A percentile compares a stretch with the other conserved stretches of the same genome.
These are phyloP conservation scores for Neolamprologus caudopunctatus DNA, from an alignment of 2,113 vertebrate species.

Conservation along the genomic window DNA sequence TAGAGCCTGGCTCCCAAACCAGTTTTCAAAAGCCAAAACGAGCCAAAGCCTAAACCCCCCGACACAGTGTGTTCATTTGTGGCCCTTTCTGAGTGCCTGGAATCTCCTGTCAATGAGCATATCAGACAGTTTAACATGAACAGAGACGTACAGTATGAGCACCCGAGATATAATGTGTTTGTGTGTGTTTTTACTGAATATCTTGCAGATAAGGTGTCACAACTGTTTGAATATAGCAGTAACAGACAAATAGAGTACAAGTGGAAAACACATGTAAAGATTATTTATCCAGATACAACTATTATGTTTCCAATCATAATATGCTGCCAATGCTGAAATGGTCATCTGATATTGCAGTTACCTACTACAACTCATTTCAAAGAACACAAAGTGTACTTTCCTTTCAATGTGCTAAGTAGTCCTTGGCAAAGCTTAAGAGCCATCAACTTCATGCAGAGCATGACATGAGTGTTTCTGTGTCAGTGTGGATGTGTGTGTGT, in stretches of 20 bases:
- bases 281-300: neutral
- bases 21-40: conserved; percentile 33
- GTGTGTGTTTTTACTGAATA: neutral
- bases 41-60: neutral
- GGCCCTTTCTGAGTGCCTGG: neutral
- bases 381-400: conserved; percentile 22
- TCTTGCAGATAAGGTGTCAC: neutral
- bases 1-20: conserved; percentile 33
- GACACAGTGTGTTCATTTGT: neutral
- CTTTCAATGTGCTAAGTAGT: conserved; percentile 38
- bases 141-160: neutral
- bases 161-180: neutral
- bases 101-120: conserved; percentile 23
- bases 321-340: neutral
- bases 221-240: neutral
- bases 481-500: conserved; percentile 5
- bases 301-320: conserved; percentile 30
- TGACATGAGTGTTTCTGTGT: conserved; percentile 41
- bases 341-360: conserved; percentile 33
- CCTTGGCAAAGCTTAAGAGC: conserved; percentile 39
- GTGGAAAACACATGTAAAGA: neutral
- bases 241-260: neutral
- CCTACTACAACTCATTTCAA: conserved; percentile 4
- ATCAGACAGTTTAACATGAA: conserved; percentile 3
- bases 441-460: conserved; percentile 38